Conservation (phyloP, 1,140 invertebrate species). For the Camponotus vicinus region DNA sequence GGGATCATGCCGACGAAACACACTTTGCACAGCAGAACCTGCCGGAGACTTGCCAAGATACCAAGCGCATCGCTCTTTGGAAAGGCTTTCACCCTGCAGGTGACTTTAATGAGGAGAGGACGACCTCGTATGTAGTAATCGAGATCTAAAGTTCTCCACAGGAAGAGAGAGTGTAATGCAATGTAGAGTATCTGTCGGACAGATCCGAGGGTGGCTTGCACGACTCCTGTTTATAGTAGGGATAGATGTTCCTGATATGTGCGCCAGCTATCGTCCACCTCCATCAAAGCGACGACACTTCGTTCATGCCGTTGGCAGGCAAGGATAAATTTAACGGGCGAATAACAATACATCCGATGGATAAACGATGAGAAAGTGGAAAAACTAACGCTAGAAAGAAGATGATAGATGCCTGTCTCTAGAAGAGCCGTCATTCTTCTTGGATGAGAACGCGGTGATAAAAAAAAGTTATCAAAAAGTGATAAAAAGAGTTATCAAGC, state of each 20-base stretch:
- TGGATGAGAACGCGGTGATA: constrained; percentile 39
- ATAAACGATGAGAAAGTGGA: constrained; percentile 48
- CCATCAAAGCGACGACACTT: constrained; percentile 53
- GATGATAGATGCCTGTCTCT: constrained; percentile 31
- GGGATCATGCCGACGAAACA: constrained; percentile 34
- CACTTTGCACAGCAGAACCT: not conserved
- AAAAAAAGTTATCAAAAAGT: constrained; percentile 9
- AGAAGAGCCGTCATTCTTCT: constrained; percentile 18
- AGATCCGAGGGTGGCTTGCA: constrained; percentile 60
- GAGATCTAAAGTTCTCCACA: constrained; percentile 48
- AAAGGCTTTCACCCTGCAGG: constrained; percentile 44
- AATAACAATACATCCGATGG: constrained; percentile 51
- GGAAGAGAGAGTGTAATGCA: constrained; percentile 47
- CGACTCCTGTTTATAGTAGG: constrained; percentile 59
- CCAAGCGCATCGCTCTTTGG: constrained; percentile 3
- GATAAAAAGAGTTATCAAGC: constrained; percentile 8
- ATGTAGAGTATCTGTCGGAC: constrained; percentile 50
- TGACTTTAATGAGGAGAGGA: constrained; percentile 71
- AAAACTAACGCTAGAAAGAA: constrained; percentile 45
- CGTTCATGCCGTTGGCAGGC: constrained; percentile 37
- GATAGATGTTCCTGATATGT: constrained; percentile 55
- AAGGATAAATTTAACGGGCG: constrained; percentile 45
- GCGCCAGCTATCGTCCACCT: constrained; percentile 42
- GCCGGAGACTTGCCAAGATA: not conserved
- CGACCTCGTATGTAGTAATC: constrained; percentile 59